These are phyloP conservation scores for Drosophila lini DNA, from an alignment of 1,140 invertebrate species.

Conservation along the genomic window DNA sequence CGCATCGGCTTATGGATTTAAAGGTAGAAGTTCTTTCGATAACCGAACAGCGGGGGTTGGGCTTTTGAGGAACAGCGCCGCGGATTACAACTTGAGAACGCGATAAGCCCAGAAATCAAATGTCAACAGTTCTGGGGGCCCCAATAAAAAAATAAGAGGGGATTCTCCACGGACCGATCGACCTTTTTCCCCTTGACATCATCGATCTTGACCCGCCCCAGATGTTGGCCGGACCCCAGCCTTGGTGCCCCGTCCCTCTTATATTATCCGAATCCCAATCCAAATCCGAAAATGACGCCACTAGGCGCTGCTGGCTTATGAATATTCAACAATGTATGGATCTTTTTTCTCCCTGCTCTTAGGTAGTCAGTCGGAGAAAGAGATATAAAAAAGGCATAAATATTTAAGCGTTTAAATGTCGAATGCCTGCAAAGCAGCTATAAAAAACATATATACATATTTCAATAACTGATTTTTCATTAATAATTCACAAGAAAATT, in stretches of 20 bases:
- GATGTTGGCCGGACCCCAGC: constrained; percentile 37
- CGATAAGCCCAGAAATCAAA: constrained; percentile 51
- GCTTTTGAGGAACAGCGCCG: constrained; percentile 28
- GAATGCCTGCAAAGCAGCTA: constrained; percentile 70
- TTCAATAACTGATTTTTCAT: constrained; percentile 77
- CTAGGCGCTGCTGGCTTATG: constrained; percentile 68
- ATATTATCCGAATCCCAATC: constrained; percentile 49
- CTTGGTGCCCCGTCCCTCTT: neutral
- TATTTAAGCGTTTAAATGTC: constrained; percentile 75
- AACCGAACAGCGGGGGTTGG: constrained; percentile 45
- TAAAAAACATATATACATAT: constrained; percentile 72
- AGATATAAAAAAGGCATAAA: constrained; percentile 73
- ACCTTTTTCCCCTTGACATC: constrained; percentile 71
- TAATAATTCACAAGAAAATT: constrained; percentile 78
- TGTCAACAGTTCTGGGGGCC: constrained; percentile 63
- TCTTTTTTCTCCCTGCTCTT: constrained; percentile 33
- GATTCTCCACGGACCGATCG: constrained; percentile 19
- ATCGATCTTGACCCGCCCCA: constrained; percentile 79
- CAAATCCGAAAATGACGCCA: constrained; percentile 70
- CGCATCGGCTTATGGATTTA: constrained; percentile 17
- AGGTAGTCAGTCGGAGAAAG: constrained; percentile 46
- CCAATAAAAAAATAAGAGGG: constrained; percentile 13
- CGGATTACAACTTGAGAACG: constrained; percentile 48
- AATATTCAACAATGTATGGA: constrained; percentile 68
- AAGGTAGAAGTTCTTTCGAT: constrained; percentile 21